These are phyloP conservation scores for Sminthurinus aureus DNA, from an alignment of 2,888 invertebrate genomes.

Conservation along the genomic window DNA sequence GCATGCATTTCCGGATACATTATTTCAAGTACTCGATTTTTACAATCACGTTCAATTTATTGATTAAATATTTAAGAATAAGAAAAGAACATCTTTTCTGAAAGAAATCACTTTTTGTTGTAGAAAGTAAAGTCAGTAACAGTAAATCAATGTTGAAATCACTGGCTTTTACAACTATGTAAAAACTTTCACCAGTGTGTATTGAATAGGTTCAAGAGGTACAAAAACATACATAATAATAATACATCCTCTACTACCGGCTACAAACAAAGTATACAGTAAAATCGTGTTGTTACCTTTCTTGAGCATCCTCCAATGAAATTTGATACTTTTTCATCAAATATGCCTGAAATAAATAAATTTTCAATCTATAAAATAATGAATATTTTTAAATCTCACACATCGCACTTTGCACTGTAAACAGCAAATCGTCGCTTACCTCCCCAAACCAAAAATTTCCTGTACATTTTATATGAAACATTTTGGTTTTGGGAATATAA, in stretches of 20 bases:
- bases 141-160: neutral
- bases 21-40: neutral
- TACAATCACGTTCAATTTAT: neutral
- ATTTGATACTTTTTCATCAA: conserved; percentile 85
- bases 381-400: no score
- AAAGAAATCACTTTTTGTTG: neutral
- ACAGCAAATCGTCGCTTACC: no score
- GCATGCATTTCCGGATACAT: neutral
- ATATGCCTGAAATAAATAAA: conserved; percentile 67
- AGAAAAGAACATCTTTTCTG: conserved; percentile 5
- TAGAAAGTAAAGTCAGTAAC: neutral
- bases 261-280: neutral
- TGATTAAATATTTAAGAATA: neutral
- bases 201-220: no score
- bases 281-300: conserved; percentile 62
- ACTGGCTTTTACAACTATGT: no score
- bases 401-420: no score
- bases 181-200: no score
- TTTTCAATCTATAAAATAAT: no score
- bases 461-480: no score
- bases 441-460: no score
- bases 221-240: no score
- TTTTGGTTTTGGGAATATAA: no score
- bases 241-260: no score
- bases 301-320: conserved; percentile 76